phyloP scores from a whole-genome alignment of 2,113 vertebrate genomes.

The Syngnathoides biaculeatus region DNA sequence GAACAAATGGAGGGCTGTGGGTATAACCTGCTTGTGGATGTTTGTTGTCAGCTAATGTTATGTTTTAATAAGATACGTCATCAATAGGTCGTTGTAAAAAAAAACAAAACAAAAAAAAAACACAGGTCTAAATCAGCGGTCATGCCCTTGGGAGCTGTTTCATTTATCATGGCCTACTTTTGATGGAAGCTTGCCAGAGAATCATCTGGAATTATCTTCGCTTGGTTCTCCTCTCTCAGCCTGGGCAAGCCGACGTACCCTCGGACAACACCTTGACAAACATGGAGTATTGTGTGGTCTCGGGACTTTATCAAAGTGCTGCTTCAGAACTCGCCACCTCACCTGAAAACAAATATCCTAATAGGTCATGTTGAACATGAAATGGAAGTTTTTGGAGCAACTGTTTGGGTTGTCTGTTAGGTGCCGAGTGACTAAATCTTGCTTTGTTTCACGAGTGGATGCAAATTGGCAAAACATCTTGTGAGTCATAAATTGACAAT shows the following conservation, averaged over 20 bases:
- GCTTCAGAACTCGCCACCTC: not conserved
- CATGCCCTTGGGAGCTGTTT: conserved; percentile 71
- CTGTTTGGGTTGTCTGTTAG: conserved; percentile 45
- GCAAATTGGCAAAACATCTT: conserved; percentile 46
- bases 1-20: conserved; percentile 20
- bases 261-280: conserved; percentile 20
- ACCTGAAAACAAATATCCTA: conserved; percentile 28
- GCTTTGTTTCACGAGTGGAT: conserved; percentile 57
- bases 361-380: conserved; percentile 22
- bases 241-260: conserved; percentile 22
- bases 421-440: conserved; percentile 42
- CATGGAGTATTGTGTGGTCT: not conserved
- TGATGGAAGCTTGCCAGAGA: conserved; percentile 73
- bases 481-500: conserved; percentile 62
- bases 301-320: conserved; percentile 16
- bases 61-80: conserved; percentile 84
- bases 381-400: conserved; percentile 33
- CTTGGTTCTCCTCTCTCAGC: conserved; percentile 16
- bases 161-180: conserved; percentile 77
- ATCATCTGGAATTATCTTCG: conserved; percentile 67
- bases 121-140: conserved; percentile 83
- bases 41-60: conserved; percentile 82
- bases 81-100: conserved; percentile 78
- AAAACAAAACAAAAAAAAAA: no score
- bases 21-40: conserved; percentile 79